These are phyloP conservation scores for Sebastes elongatus DNA, from an alignment of 2,797 vertebrate species.

Conservation along the genomic window DNA sequence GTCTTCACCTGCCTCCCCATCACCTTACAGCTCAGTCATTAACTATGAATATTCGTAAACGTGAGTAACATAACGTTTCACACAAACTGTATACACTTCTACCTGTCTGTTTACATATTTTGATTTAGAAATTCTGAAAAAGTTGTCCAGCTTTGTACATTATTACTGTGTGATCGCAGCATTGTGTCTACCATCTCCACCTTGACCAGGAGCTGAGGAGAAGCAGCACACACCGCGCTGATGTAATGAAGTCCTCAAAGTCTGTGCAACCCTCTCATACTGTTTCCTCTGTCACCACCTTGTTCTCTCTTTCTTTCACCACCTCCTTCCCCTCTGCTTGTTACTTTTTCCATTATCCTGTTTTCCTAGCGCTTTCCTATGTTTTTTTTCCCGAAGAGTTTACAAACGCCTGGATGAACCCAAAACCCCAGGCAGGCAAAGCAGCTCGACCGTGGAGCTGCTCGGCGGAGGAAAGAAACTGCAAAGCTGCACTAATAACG, in stretches of 20 bases:
- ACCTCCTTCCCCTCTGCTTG: neutral
- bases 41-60: neutral
- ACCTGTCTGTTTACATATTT: neutral
- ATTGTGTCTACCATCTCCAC: neutral
- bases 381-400: neutral
- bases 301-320: neutral
- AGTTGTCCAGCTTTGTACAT: neutral
- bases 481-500: conserved; percentile 75
- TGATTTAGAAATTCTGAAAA: neutral
- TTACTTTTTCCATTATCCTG: conserved; percentile 7
- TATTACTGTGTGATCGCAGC: too few species aligned
- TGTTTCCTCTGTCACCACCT: neutral
- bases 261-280: neutral
- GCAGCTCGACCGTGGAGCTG: conserved; percentile 54
- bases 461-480: conserved; percentile 56
- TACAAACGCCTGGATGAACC: conserved; percentile 41
- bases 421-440: conserved; percentile 48
- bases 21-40: neutral
- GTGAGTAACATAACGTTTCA: neutral
- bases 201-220: neutral
- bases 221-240: neutral
- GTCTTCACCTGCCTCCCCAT: neutral
- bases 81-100: neutral
- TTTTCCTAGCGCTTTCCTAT: conserved; percentile 1
- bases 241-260: neutral